These are phyloP conservation scores for Heliconius hewitsoni DNA, from an alignment of 1,140 invertebrate genomes.

Conservation along the genomic window DNA sequence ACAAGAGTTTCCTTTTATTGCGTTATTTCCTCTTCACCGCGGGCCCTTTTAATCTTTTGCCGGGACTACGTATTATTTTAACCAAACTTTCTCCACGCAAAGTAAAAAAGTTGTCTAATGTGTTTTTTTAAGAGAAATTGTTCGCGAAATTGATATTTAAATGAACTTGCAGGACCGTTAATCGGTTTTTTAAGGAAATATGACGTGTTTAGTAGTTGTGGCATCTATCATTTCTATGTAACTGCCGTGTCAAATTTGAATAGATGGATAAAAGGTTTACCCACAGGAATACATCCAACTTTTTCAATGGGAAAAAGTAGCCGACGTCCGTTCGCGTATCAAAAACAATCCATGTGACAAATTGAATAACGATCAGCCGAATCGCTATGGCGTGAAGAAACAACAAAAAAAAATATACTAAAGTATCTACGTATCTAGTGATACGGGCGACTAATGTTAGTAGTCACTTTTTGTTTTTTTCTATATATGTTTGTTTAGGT, in stretches of 20 bases:
- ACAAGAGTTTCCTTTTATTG: conserved; percentile 27
- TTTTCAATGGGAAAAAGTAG: not conserved
- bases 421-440: no score
- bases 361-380: no score
- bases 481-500: no score
- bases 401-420: no score
- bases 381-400: no score
- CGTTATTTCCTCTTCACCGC: conserved; percentile 23
- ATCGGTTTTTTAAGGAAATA: not conserved
- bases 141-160: not conserved
- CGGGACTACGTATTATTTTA: conserved; percentile 15
- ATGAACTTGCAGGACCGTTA: not conserved
- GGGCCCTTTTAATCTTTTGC: conserved; percentile 26
- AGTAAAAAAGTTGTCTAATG: conserved; percentile 28
- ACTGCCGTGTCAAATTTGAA: no score
- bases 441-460: no score
- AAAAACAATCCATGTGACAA: no score
- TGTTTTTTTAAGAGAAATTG: conserved; percentile 24
- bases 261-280: no score
- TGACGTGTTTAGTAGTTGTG: not conserved
- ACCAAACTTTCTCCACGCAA: conserved; percentile 21
- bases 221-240: not conserved
- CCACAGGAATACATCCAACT: not conserved
- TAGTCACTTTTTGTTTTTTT: no score
- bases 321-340: not conserved